Evolutionary conservation across 2,888 invertebrate species (phyloP), one percentile per base, ranked within the genome.

Genomic region (Amiota mariae): DNA sequence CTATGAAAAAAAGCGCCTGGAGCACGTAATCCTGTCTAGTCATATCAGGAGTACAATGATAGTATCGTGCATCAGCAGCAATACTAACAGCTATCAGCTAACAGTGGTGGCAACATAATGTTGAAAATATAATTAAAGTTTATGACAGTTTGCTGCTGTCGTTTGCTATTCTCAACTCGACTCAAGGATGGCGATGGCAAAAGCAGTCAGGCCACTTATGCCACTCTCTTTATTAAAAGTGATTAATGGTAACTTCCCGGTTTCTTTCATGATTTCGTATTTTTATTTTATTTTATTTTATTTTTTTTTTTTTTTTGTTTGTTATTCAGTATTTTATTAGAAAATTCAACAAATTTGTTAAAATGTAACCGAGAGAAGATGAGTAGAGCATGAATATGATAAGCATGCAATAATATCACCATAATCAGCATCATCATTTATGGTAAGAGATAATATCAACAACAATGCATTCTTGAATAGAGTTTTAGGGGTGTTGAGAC

Each of bases 91-190:
- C 74, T 36, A 36, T 36, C 36, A 36, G 36, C 36, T 36, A 76
- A 57, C 20, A 61, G 72, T 76, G 73, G 74, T 36, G 36, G 36
- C 36, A 36, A 36, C 76, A 76, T 77, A 82, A 77, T 79, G 81
- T 76, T 84, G 85, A 80, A 85, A 85, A 83, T 85, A 84, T 83
- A 83, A 85, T 83, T 85, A 85, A 83, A 83, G 85, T 85, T 83
- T 83, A 82, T 84, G 82, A 83, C 85, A 85, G 82, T 78, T 84
- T 79, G 82, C 81, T 85, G 78, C 75, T 74, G 79, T 73, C n/a
- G 54, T 48, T 36, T 6, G 36, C 36, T 36, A 2, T 36, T 36
- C 36, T 36, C 36, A 36, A 6, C 36, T 36, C 75, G 84, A 81
- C 24, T 24, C 24, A 24, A 24, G 24, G 24, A 24, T 24, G 24